Conservation (phyloP, 2,113 vertebrate genomes). For the Hassar affinis region DNA sequence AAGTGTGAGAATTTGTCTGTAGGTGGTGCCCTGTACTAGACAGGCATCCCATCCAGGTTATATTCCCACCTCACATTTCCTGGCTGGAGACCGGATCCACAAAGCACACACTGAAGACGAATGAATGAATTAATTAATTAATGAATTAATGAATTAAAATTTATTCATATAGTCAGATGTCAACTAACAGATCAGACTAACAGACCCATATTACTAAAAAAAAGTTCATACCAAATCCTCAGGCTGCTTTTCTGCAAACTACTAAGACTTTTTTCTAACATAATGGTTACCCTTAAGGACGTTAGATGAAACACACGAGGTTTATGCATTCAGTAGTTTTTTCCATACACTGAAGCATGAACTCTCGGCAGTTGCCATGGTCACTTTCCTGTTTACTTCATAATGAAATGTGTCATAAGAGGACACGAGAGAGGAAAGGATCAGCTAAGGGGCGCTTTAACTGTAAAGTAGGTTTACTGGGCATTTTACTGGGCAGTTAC, state of each 20-base stretch:
- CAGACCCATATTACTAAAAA: not conserved
- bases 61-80: not conserved
- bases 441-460: not conserved
- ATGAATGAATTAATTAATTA: not conserved
- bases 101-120: not conserved
- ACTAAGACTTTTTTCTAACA: not conserved
- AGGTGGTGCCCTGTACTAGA: not conserved
- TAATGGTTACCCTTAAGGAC: not conserved
- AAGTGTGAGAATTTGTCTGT: not conserved
- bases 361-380: not conserved
- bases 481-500: not conserved
- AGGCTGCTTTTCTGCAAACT: not conserved
- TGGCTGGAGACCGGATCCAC: not conserved
- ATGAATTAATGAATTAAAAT: not conserved
- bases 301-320: not conserved
- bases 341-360: not conserved
- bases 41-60: not conserved
- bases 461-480: not conserved
- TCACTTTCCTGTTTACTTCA: not conserved
- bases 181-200: not conserved
- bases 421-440: not conserved
- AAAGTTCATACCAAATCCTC: not conserved
- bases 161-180: not conserved
- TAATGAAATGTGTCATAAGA: not conserved
- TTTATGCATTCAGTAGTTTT: not conserved